Evolutionary conservation across 2,888 invertebrate species (phyloP).

Genomic region (Hermaeophaga mercurialis): DNA sequence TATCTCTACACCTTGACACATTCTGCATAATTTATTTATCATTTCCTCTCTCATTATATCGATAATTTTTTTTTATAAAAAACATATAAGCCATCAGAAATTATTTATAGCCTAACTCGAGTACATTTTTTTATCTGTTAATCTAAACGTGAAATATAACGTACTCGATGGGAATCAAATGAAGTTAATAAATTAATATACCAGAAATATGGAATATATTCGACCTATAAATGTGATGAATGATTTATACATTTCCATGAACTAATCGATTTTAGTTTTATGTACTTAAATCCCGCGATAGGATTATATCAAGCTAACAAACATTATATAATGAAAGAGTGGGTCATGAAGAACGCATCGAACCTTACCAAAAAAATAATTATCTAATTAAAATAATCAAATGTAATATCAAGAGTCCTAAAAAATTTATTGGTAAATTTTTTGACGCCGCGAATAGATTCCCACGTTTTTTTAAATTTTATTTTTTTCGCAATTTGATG

Average conservation of each 20-base stretch:
- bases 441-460: no score
- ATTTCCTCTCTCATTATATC: slow-evolving; percentile 15
- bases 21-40: slow-evolving; percentile 14
- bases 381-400: no score
- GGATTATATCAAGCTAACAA: no score
- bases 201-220: background rate
- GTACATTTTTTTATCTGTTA: background rate
- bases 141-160: background rate
- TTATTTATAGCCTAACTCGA: slow-evolving; percentile 1
- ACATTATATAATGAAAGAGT: no score
- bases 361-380: no score
- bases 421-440: no score
- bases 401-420: no score
- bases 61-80: slow-evolving; percentile 9
- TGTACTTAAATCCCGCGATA: no score
- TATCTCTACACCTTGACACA: slow-evolving; percentile 12
- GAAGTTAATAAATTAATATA: background rate
- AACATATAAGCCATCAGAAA: slow-evolving; percentile 9
- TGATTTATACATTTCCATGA: background rate
- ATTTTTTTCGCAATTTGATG: no score
- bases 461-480: no score
- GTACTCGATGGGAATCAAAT: background rate
- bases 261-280: background rate
- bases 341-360: no score
- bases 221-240: background rate